phyloP scores from a whole-genome alignment of 2,113 vertebrate genomes.

The Calidris pugnax region DNA sequence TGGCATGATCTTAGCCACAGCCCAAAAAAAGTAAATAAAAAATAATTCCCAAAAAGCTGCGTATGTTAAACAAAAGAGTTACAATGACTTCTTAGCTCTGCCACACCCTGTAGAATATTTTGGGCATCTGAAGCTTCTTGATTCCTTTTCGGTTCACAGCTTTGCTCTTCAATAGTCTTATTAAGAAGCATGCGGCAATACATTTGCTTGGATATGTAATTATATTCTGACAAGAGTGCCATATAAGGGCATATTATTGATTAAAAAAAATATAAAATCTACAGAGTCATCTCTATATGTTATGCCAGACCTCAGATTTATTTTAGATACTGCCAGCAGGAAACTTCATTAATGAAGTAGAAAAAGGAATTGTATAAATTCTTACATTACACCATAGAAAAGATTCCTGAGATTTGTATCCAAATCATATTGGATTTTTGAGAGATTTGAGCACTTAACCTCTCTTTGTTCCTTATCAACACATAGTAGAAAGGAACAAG shows the following conservation, averaged over 20 bases:
- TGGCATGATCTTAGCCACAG: neutral
- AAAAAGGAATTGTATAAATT: neutral
- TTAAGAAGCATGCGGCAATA: neutral
- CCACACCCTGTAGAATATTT: neutral
- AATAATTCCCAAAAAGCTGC: neutral
- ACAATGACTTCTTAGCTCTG: neutral
- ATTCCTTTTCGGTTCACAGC: neutral
- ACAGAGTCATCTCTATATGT: neutral
- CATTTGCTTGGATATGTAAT: neutral
- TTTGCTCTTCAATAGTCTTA: neutral
- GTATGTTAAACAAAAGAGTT: neutral
- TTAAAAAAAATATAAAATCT: neutral
- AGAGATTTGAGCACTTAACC: neutral
- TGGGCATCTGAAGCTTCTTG: neutral
- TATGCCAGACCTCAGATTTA: neutral
- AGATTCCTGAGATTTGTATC: neutral
- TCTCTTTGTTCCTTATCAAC: conserved; percentile 23
- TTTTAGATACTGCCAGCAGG: neutral
- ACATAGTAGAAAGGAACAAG: conserved; percentile 1
- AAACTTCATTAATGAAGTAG: neutral
- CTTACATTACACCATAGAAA: neutral
- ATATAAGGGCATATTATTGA: neutral
- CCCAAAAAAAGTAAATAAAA: neutral
- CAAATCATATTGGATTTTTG: neutral
- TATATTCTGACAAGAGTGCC: neutral